Evolutionary conservation across 1,140 invertebrate genomes (phyloP), one percentile per base, ranked within the genome.

Genomic region (Ctenoplectra terminalis): DNA sequence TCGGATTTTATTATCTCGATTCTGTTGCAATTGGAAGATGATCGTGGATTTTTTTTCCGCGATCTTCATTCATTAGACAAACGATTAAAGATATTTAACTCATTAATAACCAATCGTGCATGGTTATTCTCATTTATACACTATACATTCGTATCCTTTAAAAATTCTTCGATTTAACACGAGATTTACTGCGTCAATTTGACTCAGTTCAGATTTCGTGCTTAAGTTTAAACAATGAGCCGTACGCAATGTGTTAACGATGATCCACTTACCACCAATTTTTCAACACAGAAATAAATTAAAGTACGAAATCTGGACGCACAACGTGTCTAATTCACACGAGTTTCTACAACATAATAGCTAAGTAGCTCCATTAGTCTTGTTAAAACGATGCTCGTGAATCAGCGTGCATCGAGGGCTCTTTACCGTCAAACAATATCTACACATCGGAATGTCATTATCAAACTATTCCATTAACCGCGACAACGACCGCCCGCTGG

Each of bases 391-490:
- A 26, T n/a, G 8, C 23, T 17, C 37, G 6, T 26, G 11, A 64
- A 26, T 64, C 13, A 26, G 6, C n/a, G n/a, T 3, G 37, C n/a
- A 64, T 64, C 34, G 9, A 1, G 43, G 23, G n/a, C n/a, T n/a
- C 9, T 64, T 6, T 26, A 13, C 6, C n/a, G 13, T 56, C n/a
- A 26, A 23, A 56, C 9, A 37, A 23, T 37, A 63, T 63, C 34
- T 23, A 0, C 29, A 34, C 20, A 1, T 50, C 8, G 46, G n/a
- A 72, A 72, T 54, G 34, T 58, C 34, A 72, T 72, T 72, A 43
- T 26, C 34, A 20, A 72, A 72, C 52, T 72, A 56, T 71, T 71
- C 70, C 70, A 72, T 72, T 72, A 72, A 67, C 37, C 43, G 29
- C 46, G 66, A 34, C 20, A 20, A 69, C 20, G 29, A 69, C 46